phyloP scores from a whole-genome alignment of 2,797 vertebrate genomes.

The Schizothorax lantsangensis region DNA sequence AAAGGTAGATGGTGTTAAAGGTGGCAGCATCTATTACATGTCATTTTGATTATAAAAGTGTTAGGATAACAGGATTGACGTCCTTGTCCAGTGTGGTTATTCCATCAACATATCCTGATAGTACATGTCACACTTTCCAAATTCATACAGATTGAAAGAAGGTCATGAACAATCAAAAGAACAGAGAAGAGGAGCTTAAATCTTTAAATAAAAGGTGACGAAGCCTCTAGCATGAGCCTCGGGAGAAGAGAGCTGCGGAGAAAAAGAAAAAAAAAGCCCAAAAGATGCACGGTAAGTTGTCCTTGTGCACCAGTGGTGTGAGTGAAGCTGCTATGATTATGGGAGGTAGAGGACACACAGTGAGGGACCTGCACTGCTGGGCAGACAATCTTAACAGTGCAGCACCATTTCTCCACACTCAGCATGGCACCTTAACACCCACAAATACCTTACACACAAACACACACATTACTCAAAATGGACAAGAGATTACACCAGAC shows the following conservation, averaged over 20 bases:
- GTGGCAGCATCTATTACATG: neutral
- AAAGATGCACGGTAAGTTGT: conserved; percentile 12
- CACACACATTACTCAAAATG: neutral
- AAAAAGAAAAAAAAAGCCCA: neutral
- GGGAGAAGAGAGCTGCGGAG: neutral
- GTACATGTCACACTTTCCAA: neutral
- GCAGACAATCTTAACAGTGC: conserved; percentile 27
- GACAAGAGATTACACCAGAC: conserved; percentile 14
- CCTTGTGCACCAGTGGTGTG: neutral
- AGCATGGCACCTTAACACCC: conserved; percentile 15
- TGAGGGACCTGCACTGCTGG: conserved; percentile 22
- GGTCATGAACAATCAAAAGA: neutral
- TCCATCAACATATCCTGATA: neutral
- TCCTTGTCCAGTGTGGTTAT: neutral
- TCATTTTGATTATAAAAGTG: neutral
- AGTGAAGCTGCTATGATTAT: neutral
- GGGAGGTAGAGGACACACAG: conserved; percentile 25
- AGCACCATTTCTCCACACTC: conserved; percentile 9
- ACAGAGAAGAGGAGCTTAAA: neutral
- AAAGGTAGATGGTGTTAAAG: neutral
- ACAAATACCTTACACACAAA: neutral
- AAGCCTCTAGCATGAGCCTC: conserved; percentile 8
- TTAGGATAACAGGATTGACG: too few species aligned
- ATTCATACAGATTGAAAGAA: neutral
- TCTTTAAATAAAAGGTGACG: neutral